Conservation (phyloP, 2,888 invertebrate species). For the Tachina fera region DNA sequence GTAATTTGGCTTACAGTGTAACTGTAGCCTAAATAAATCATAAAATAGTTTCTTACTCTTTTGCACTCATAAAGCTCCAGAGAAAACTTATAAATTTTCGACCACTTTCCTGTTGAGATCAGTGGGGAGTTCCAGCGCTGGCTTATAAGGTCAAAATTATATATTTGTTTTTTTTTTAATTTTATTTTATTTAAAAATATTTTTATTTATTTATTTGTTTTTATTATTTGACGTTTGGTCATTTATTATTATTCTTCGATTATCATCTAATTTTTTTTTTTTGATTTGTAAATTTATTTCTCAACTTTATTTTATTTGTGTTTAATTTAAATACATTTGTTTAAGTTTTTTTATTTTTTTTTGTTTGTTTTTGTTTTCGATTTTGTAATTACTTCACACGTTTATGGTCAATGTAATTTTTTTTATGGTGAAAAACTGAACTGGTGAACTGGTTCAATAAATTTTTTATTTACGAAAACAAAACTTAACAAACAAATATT, state of each 20-base stretch:
- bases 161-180: too few relatives aligned
- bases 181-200: neutral
- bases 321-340: neutral
- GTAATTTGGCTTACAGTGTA: too few relatives aligned
- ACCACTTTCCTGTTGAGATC: too few relatives aligned
- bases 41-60: too few relatives aligned
- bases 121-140: too few relatives aligned
- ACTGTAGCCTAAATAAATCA: too few relatives aligned
- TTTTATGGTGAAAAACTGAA: constrained; percentile 18
- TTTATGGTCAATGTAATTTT: constrained; percentile 38
- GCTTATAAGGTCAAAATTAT: too few relatives aligned
- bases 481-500: neutral
- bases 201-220: constrained; percentile 10
- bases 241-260: neutral
- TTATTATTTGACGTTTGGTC: too few relatives aligned
- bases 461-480: neutral
- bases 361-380: neutral
- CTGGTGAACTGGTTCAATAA: constrained; percentile 11
- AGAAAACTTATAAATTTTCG: too few relatives aligned
- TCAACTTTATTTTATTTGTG: constrained; percentile 1
- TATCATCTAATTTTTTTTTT: neutral
- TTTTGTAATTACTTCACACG: constrained; percentile 14
- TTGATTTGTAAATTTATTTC: neutral
- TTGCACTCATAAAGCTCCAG: too few relatives aligned
- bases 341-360: neutral